These are phyloP conservation scores for Sminthurides aquaticus DNA, from an alignment of 2,888 invertebrate species.

Conservation along the genomic window DNA sequence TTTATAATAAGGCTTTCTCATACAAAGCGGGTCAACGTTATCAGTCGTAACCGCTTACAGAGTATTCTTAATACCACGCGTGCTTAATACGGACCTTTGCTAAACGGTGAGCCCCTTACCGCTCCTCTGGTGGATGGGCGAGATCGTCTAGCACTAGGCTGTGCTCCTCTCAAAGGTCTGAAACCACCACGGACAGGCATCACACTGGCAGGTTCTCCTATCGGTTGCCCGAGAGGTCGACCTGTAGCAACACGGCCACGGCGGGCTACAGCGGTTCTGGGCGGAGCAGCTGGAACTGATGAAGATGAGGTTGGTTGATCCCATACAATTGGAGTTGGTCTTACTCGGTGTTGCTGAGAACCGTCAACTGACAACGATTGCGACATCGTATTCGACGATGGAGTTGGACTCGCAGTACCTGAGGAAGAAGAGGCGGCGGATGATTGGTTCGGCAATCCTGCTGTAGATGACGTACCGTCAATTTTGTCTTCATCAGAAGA, in stretches of 20 bases:
- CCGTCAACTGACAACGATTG: conserved; percentile 19
- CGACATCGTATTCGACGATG: conserved; percentile 26
- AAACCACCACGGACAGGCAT: conserved; percentile 24
- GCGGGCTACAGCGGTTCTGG: conserved; percentile 17
- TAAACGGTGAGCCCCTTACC: conserved; percentile 13
- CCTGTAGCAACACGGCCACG: conserved; percentile 22
- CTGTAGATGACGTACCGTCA: conserved; percentile 17
- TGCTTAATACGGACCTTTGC: conserved; percentile 13
- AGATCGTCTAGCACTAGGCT: conserved; percentile 39
- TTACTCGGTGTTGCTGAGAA: conserved; percentile 32
- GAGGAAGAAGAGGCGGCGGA: conserved; percentile 34
- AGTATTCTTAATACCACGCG: too few relatives aligned
- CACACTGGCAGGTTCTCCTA: background rate
- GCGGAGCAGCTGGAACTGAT: conserved; percentile 19
- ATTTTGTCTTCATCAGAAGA: conserved; percentile 42
- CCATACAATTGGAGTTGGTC: conserved; percentile 43
- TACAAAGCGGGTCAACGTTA: too few relatives aligned
- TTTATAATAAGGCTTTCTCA: too few relatives aligned
- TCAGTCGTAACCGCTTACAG: too few relatives aligned
- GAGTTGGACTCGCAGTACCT: conserved; percentile 37
- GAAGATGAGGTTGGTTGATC: conserved; percentile 42
- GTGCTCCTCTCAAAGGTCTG: conserved; percentile 29
- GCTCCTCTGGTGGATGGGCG: conserved; percentile 34
- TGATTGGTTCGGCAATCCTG: conserved; percentile 28
- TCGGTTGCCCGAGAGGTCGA: conserved; percentile 11